phyloP scores from a whole-genome alignment of 2,888 invertebrate species.

The Hermodice carunculata region DNA sequence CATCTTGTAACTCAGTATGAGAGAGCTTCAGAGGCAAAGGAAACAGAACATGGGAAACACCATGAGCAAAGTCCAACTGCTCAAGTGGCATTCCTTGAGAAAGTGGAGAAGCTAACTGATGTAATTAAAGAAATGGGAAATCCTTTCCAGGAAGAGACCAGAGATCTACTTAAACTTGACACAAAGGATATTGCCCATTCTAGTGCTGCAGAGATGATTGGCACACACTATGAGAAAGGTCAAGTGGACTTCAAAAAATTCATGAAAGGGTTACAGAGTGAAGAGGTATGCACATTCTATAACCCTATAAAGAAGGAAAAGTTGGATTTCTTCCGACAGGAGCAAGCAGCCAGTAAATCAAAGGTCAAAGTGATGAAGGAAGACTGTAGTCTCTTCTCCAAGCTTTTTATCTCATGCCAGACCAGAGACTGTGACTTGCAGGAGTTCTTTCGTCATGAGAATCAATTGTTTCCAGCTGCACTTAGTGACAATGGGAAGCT shows the following conservation, averaged over 20 bases:
- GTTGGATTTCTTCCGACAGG: slow-evolving; percentile 30
- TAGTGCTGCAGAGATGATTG: slow-evolving; percentile 26
- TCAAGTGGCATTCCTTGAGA: slow-evolving; percentile 13
- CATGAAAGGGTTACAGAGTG: slow-evolving; percentile 24
- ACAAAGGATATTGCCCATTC: slow-evolving; percentile 32
- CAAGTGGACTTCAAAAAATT: slow-evolving; percentile 23
- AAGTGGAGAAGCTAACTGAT: slow-evolving; percentile 25
- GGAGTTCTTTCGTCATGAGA: slow-evolving; percentile 34
- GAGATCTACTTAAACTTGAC: slow-evolving; percentile 35
- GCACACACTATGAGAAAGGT: slow-evolving; percentile 30
- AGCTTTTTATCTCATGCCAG: slow-evolving; percentile 37
- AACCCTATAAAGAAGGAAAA: slow-evolving; percentile 35
- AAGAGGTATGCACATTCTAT: slow-evolving; percentile 25
- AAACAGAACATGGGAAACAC: background rate
- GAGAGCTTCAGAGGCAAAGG: background rate
- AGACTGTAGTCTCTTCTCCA: slow-evolving; percentile 32
- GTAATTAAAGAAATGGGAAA: slow-evolving; percentile 32
- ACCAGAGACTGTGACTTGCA: slow-evolving; percentile 29
- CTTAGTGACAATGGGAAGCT: slow-evolving; percentile 33
- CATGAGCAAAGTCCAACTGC: slow-evolving; percentile 11
- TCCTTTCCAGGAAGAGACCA: slow-evolving; percentile 31
- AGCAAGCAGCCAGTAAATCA: slow-evolving; percentile 9
- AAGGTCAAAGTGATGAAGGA: slow-evolving; percentile 21
- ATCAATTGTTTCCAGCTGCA: slow-evolving; percentile 34
- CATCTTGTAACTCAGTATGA: slow-evolving; percentile 21